phyloP scores from a whole-genome alignment of 1,140 invertebrate genomes.

The Geopemphigus sp. region DNA sequence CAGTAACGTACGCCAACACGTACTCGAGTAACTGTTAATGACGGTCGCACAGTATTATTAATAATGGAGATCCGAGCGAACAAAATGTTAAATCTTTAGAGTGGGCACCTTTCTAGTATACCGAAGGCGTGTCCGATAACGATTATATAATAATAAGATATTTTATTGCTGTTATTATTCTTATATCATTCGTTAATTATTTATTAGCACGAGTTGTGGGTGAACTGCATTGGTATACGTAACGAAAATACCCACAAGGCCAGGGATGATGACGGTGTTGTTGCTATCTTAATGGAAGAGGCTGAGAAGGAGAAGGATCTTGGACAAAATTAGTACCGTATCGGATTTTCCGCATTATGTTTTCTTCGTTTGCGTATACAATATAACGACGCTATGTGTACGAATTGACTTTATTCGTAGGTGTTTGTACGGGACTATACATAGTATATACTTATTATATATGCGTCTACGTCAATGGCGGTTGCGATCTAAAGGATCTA shows the following conservation, averaged over 20 bases:
- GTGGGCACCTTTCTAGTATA: slow-evolving; percentile 23
- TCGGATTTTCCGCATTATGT: slow-evolving; percentile 4
- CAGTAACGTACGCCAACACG: neutral
- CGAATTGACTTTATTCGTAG: neutral
- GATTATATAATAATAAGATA: slow-evolving; percentile 32
- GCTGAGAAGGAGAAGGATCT: neutral
- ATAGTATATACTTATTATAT: neutral
- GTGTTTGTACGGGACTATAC: neutral
- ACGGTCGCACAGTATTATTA: neutral
- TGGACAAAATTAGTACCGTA: neutral
- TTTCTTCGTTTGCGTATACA: neutral
- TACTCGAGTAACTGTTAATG: neutral
- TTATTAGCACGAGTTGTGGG: neutral
- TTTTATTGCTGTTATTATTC: neutral
- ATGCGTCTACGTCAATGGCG: neutral
- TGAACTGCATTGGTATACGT: neutral
- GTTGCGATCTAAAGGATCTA: neutral
- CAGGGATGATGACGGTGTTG: neutral
- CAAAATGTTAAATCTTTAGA: neutral
- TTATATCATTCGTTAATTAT: neutral
- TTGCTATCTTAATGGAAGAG: neutral
- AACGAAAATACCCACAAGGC: neutral
- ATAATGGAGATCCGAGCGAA: neutral
- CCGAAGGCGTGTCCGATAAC: slow-evolving; percentile 16
- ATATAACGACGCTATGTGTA: no score